These are phyloP conservation scores for Coecobrya sp. DNA, from an alignment of 2,888 invertebrate species.

Conservation along the genomic window DNA sequence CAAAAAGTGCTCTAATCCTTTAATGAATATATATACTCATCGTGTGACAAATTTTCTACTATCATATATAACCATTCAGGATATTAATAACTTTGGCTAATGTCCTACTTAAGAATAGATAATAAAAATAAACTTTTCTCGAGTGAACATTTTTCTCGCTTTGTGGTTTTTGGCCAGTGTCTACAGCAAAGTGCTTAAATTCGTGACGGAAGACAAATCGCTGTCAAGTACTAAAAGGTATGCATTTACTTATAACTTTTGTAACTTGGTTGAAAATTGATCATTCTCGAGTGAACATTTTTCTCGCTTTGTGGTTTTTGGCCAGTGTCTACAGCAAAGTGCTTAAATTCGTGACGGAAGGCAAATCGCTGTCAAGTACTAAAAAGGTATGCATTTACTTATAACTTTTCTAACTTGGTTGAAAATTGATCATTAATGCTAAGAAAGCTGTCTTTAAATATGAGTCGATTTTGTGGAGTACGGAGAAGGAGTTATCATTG, in stretches of 20 bases:
- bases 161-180: neutral
- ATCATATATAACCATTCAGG: neutral
- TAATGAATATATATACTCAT: neutral
- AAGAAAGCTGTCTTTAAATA: too few species aligned
- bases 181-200: too few species aligned
- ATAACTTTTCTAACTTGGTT: too few species aligned
- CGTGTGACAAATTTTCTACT: neutral
- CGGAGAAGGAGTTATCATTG: neutral
- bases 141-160: too few species aligned
- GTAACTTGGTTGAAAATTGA: too few species aligned
- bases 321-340: neutral
- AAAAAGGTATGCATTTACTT: neutral
- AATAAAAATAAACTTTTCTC: too few species aligned
- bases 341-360: neutral
- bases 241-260: too few species aligned
- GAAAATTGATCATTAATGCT: too few species aligned
- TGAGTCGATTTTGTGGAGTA: neutral
- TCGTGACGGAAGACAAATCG: neutral
- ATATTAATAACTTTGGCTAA: too few species aligned
- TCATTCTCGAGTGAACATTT: too few species aligned
- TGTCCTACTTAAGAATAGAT: too few species aligned
- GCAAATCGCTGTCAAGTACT: neutral
- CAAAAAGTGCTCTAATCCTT: neutral
- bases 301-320: neutral
- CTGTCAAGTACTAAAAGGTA: neutral